A percentile compares a stretch with the other conserved stretches of the same genome.
Evolutionary conservation across 2,113 vertebrate genomes (phyloP).

Genomic region (Caretta caretta): DNA sequence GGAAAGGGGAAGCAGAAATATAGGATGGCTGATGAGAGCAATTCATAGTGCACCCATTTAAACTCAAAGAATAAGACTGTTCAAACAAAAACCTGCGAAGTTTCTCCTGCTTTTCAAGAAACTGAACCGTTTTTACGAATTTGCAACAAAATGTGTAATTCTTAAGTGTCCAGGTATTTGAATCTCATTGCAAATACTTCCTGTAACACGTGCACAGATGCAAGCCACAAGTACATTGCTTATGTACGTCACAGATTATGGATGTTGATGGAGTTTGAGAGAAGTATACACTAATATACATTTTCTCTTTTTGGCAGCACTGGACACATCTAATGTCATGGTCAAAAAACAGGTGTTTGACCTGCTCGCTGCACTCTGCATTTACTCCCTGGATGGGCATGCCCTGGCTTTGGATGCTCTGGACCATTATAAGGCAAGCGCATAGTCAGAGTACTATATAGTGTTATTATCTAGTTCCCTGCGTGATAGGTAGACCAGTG

Average conservation of each 20-base stretch:
- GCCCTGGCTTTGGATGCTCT: slow-evolving; percentile 91
- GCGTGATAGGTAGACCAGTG: neutral
- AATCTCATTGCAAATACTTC: neutral
- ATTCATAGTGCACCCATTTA: slow-evolving; percentile 17
- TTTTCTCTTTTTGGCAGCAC: slow-evolving; percentile 77
- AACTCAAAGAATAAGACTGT: slow-evolving; percentile 28
- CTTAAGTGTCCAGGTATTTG: neutral
- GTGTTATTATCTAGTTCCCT: neutral
- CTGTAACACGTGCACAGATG: neutral
- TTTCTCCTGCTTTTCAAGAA: slow-evolving; percentile 45
- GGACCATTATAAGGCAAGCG: slow-evolving; percentile 95
- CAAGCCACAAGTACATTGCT: neutral
- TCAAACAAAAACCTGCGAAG: neutral
- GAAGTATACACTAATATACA: neutral
- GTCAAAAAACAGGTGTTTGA: slow-evolving; percentile 99
- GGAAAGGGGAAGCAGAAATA: neutral
- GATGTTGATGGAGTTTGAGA: neutral
- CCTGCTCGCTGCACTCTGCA: slow-evolving; percentile 93
- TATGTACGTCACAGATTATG: neutral
- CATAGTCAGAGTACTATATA: neutral
- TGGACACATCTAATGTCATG: slow-evolving; percentile 97
- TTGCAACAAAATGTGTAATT: neutral
- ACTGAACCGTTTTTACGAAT: slow-evolving; percentile 22
- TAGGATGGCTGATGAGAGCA: neutral
- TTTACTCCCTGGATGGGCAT: slow-evolving; percentile 93